Base-by-base conservation (phyloP, 2,888 invertebrate genomes). In the Mesorhabditis sp. region DNA sequence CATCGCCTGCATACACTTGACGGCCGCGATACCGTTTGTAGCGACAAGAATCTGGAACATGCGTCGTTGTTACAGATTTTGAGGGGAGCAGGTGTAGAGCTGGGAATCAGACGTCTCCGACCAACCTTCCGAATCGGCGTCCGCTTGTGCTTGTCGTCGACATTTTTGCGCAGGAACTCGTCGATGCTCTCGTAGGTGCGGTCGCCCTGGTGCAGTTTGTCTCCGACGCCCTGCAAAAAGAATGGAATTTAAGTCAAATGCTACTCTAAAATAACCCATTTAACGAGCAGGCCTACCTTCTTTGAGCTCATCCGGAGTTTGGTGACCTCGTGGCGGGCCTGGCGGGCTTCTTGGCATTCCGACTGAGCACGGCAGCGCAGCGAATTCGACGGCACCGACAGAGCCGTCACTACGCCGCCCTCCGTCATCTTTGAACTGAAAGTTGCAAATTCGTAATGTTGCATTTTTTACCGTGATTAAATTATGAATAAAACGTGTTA, bases 21-120 rank as follows among this genome's bases (percentile, higher is more conserved):
- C 80, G n/a, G 84, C 84, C 45, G 84, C 84, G 43, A 84, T 84
- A 62, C 84, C 84, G 70, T 84, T 84, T 0, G 84, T 84, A 5
- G 84, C 85, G 5, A 84, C 81, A 43, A 84, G 76, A 45, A 84
- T 74, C 84, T 84, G 61, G 5, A 81, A 73, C 50, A n/a, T 13
- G 45, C 61, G 13, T 44, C 62, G 42, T 67, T 43, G 45, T 43
- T 68, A 28, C 43, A 62, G 70, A 63, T 61, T 10, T 13, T 45
- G 66, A 5, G 50, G 10, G 44, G 5, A 28, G n/a, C 10, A 66
- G 41, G n/a, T 13, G 45, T n/a, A 66, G 13, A 6, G 5, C n/a
- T 10, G 43, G 15, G 44, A 43, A 43, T 6, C 58, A 13, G n/a
- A 13, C 7, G 2, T n/a, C n/a, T 50, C n/a, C 58, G n/a, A n/a